Evolutionary conservation across 2,888 invertebrate genomes (phyloP).

Genomic region (Andrena bicolor): DNA sequence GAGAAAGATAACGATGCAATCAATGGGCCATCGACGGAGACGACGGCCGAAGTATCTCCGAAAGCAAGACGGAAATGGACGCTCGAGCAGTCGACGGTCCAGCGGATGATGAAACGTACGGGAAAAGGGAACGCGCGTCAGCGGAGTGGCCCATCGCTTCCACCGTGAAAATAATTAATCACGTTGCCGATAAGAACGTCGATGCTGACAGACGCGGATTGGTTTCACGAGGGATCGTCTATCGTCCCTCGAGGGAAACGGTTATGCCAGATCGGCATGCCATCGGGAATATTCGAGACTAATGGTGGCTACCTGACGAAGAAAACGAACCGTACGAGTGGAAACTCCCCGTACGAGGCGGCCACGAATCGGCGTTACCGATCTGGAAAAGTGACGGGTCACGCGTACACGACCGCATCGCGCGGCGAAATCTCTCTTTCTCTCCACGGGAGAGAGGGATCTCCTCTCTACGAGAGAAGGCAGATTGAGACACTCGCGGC

Average conservation of each 20-base stretch:
- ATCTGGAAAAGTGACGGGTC: constrained; percentile 76
- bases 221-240: constrained; percentile 62
- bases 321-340: constrained; percentile 45
- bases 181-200: constrained; percentile 70
- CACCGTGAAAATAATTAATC: constrained; percentile 69
- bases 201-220: constrained; percentile 70
- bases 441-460: constrained; percentile 16
- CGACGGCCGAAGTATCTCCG: not conserved
- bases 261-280: constrained; percentile 67
- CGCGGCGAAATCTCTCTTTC: constrained; percentile 33
- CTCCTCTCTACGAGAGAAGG: constrained; percentile 33
- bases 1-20: not conserved
- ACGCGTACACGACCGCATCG: constrained; percentile 43
- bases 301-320: constrained; percentile 70
- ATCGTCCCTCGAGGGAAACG: constrained; percentile 57
- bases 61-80: constrained; percentile 1
- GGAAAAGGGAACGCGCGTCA: constrained; percentile 18
- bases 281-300: constrained; percentile 70
- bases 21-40: constrained; percentile 5
- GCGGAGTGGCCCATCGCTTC: constrained; percentile 46
- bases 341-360: constrained; percentile 26
- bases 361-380: constrained; percentile 72
- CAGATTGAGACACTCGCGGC: constrained; percentile 73
- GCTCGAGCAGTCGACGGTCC: not conserved
- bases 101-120: constrained; percentile 28